Conservation (phyloP, 53 echinoderm and acorn worm species). For the Hippasteria phrygiana region DNA sequence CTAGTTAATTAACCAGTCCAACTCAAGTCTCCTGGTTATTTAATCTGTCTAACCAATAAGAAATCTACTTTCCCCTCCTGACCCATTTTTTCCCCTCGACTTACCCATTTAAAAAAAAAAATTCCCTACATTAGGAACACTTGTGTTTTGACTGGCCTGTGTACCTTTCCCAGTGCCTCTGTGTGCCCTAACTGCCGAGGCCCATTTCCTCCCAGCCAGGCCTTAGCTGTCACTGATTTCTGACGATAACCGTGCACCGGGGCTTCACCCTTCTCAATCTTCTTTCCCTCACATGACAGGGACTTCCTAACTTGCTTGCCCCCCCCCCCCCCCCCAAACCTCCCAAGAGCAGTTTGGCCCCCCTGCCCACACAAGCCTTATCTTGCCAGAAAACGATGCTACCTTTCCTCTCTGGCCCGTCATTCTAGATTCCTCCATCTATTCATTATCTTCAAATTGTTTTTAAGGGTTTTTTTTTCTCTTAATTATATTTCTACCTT, state of each 20-base stretch:
- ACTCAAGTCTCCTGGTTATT: no score
- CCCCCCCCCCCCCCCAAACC: conserved; percentile 22
- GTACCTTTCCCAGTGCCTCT: conserved; percentile 1
- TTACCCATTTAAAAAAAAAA: neutral
- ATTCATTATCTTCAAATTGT: conserved; percentile 31
- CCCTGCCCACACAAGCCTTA: conserved; percentile 12
- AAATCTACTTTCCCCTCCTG: neutral
- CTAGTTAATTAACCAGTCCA: no score
- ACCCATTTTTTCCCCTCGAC: neutral
- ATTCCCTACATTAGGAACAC: conserved; percentile 10
- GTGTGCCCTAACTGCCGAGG: conserved; percentile 24
- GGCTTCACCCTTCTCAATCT: conserved; percentile 52
- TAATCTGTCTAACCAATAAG: no score
- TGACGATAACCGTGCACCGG: conserved; percentile 48
- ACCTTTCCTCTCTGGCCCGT: conserved; percentile 41
- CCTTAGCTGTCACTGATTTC: conserved; percentile 52
- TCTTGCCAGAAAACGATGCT: conserved; percentile 47
- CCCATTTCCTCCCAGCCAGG: conserved; percentile 38
- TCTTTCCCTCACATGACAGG: conserved; percentile 55
- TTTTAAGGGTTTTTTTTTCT: neutral
- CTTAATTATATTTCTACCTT: neutral
- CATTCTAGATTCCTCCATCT: conserved; percentile 16
- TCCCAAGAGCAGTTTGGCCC: neutral
- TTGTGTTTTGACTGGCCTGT: conserved; percentile 42
- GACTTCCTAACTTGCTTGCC: conserved; percentile 25